phyloP scores from a whole-genome alignment of 2,888 invertebrate genomes.

The Nemotelus nigrinus region DNA sequence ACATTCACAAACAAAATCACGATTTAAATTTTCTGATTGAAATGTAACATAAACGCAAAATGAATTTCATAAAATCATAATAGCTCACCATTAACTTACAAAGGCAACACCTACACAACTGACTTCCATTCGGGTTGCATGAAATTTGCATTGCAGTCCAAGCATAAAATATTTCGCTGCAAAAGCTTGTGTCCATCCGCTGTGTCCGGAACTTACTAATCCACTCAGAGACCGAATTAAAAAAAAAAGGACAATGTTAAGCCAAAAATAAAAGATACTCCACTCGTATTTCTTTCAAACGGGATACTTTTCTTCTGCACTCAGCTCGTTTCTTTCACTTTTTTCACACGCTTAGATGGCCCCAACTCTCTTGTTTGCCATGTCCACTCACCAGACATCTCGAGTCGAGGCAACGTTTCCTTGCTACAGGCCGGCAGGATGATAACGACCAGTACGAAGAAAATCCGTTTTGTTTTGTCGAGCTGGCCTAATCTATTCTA shows the following conservation, averaged over 20 bases:
- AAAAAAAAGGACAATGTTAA: slow-evolving; percentile 13
- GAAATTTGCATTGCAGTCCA: slow-evolving; percentile 40
- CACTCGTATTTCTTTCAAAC: background rate
- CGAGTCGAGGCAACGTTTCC: too few relatives aligned
- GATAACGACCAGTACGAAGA: slow-evolving; percentile 19
- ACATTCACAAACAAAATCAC: too few relatives aligned
- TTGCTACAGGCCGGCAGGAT: background rate
- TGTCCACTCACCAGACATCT: background rate
- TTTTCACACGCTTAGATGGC: slow-evolving; percentile 1
- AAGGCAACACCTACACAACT: background rate
- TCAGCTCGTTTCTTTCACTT: background rate
- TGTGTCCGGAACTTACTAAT: slow-evolving; percentile 31
- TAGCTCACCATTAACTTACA: too few relatives aligned
- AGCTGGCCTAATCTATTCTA: slow-evolving; percentile 36
- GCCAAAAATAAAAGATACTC: slow-evolving; percentile 19
- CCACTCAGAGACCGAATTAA: slow-evolving; percentile 20
- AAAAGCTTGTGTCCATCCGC: slow-evolving; percentile 35
- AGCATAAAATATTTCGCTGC: slow-evolving; percentile 40
- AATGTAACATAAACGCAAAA: too few relatives aligned
- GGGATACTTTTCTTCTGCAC: background rate
- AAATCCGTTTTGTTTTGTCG: slow-evolving; percentile 36
- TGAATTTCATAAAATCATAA: too few relatives aligned
- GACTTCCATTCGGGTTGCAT: slow-evolving; percentile 18
- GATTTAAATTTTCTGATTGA: too few relatives aligned
- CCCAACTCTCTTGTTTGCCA: background rate